These are phyloP conservation scores for Oncorhynchus keta DNA, from an alignment of 2,113 vertebrate genomes.

Conservation along the genomic window DNA sequence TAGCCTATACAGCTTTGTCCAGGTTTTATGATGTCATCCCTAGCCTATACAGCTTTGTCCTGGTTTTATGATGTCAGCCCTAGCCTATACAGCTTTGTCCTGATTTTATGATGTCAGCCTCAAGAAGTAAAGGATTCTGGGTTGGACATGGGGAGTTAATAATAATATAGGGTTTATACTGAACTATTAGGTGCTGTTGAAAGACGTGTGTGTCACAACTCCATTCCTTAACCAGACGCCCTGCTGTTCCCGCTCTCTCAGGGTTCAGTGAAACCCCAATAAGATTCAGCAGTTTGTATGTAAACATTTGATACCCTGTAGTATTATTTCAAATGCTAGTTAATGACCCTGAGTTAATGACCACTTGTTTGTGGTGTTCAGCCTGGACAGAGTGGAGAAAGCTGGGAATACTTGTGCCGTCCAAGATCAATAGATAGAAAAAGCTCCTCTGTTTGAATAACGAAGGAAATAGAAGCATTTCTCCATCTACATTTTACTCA, in stretches of 20 bases:
- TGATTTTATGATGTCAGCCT: not conserved
- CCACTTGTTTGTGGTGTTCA: slow-evolving; percentile 1
- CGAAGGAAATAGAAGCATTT: not conserved
- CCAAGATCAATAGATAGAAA: slow-evolving; percentile 5
- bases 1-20: no score
- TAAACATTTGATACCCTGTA: slow-evolving; percentile 13
- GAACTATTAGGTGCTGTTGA: slow-evolving; percentile 2
- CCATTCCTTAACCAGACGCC: no score
- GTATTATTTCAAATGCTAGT: slow-evolving; percentile 10
- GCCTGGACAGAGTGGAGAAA: not conserved
- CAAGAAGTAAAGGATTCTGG: no score
- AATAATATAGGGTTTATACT: not conserved
- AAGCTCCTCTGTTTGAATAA: not conserved
- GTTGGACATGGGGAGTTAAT: no score
- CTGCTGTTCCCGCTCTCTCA: not conserved
- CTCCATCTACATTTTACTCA: not conserved
- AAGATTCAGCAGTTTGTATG: slow-evolving; percentile 22
- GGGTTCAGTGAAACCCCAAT: slow-evolving; percentile 15
- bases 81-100: no score
- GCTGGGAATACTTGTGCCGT: not conserved
- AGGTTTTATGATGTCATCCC: no score
- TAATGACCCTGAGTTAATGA: slow-evolving; percentile 19
- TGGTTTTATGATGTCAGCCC: no score
- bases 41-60: no score
- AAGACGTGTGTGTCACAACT: slow-evolving; percentile 10